phyloP scores from a whole-genome alignment of 2,113 vertebrate genomes.

The Cariama cristata region DNA sequence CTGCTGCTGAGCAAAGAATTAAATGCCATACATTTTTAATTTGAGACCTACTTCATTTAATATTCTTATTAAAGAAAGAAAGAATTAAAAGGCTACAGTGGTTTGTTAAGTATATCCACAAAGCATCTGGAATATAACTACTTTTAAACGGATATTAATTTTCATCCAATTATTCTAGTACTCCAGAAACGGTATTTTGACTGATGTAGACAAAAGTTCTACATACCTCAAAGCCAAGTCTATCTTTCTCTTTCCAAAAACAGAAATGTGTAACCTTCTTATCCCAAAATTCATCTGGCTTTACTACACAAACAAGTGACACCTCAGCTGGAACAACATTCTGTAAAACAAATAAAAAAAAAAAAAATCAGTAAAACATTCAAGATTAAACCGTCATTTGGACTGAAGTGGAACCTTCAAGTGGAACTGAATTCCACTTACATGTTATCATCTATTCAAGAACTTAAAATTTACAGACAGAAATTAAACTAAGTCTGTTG shows the following conservation, averaged over 20 bases:
- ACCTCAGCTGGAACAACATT: conserved; percentile 98
- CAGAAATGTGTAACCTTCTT: conserved; percentile 99
- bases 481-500: not conserved
- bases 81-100: not conserved
- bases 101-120: not conserved
- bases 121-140: not conserved
- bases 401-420: too few species aligned
- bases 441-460: not conserved
- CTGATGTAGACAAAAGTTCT: not conserved
- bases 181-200: not conserved
- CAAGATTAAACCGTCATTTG: not conserved
- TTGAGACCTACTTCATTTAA: not conserved
- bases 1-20: not conserved
- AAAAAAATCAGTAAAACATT: not conserved
- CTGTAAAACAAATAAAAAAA: conserved; percentile 71
- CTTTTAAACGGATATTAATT: not conserved
- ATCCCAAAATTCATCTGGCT: conserved; percentile 99
- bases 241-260: conserved; percentile 99
- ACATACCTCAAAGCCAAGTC: conserved; percentile 96
- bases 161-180: not conserved
- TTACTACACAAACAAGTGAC: conserved; percentile 97
- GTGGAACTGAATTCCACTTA: not conserved
- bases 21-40: not conserved
- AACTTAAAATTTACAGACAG: not conserved
- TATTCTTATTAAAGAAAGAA: not conserved